Evolutionary conservation across 1,140 invertebrate genomes (phyloP).

Genomic region (Eufriesea mexicana): DNA sequence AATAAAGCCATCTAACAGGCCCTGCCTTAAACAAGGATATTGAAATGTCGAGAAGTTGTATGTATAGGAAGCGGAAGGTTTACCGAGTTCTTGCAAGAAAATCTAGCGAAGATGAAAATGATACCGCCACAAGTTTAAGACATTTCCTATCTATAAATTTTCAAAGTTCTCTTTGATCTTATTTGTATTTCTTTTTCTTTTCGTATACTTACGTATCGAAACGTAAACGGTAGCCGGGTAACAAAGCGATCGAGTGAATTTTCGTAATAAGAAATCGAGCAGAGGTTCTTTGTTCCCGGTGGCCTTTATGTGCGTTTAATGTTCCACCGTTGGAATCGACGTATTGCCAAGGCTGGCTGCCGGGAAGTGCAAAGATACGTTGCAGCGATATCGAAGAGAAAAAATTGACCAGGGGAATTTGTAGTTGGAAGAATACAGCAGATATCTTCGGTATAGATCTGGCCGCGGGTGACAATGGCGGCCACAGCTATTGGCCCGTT

Average conservation of each 20-base stretch:
- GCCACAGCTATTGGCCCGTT: slow-evolving; percentile 53
- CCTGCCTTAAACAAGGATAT: too few relatives aligned
- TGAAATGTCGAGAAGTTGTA: too few relatives aligned
- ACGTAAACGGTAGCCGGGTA: neutral
- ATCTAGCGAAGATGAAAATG: too few relatives aligned
- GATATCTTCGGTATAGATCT: slow-evolving; percentile 54
- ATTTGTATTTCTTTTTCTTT: too few relatives aligned
- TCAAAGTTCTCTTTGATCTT: too few relatives aligned
- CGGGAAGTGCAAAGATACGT: slow-evolving; percentile 31
- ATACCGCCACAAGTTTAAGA: too few relatives aligned
- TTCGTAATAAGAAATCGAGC: neutral
- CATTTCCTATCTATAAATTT: too few relatives aligned
- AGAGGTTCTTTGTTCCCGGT: neutral
- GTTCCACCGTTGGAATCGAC: slow-evolving; percentile 1
- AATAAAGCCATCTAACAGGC: too few relatives aligned
- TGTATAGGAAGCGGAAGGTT: too few relatives aligned
- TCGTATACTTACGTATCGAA: too few relatives aligned
- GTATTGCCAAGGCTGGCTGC: slow-evolving; percentile 18
- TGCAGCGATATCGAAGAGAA: neutral
- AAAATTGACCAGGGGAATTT: slow-evolving; percentile 51
- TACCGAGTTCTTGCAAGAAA: too few relatives aligned
- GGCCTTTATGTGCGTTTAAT: slow-evolving; percentile 5
- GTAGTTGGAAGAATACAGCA: slow-evolving; percentile 53
- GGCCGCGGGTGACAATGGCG: slow-evolving; percentile 52
- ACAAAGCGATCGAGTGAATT: neutral